A percentile compares a stretch with the other conserved stretches of the same genome.
phyloP scores from a whole-genome alignment of 2,797 vertebrate genomes.

The Sebastes minor region DNA sequence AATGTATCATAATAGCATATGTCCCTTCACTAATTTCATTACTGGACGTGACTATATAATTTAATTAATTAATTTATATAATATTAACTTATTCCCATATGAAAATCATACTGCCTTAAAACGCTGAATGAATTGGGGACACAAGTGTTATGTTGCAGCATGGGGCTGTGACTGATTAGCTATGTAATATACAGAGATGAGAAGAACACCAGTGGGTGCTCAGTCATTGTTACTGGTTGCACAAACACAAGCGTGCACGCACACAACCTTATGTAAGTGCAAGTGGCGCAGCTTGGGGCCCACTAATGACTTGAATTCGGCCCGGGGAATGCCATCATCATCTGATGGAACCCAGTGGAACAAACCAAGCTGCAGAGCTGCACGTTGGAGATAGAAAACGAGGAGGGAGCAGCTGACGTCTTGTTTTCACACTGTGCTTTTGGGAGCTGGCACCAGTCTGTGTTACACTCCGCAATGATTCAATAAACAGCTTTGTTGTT shows the following conservation, averaged over 20 bases:
- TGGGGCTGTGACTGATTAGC: slow-evolving; percentile 55
- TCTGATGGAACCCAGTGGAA: slow-evolving; percentile 65
- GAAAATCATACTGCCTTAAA: background rate
- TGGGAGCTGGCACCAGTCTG: slow-evolving; percentile 50
- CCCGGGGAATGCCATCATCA: slow-evolving; percentile 47
- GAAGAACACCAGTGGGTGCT: slow-evolving; percentile 57
- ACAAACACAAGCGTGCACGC: slow-evolving; percentile 35
- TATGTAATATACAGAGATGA: slow-evolving; percentile 63
- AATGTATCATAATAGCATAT: background rate
- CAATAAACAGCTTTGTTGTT: slow-evolving; percentile 60
- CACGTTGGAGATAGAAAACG: slow-evolving; percentile 52
- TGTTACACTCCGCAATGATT: slow-evolving; percentile 32
- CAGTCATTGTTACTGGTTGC: slow-evolving; percentile 49
- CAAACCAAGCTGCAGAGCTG: slow-evolving; percentile 61
- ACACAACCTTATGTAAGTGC: slow-evolving; percentile 59
- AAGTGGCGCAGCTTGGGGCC: slow-evolving; percentile 61
- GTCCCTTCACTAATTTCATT: background rate
- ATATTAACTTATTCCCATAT: background rate
- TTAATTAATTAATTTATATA: too few relatives aligned
- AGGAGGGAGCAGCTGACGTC: slow-evolving; percentile 53
- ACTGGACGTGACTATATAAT: background rate
- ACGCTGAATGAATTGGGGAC: slow-evolving; percentile 7
- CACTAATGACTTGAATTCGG: slow-evolving; percentile 68
- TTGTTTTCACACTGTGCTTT: slow-evolving; percentile 62
- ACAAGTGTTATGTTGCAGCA: slow-evolving; percentile 19